Evolutionary conservation across 2,113 vertebrate species (phyloP).

Genomic region (human (Homo sapiens)): DNA sequence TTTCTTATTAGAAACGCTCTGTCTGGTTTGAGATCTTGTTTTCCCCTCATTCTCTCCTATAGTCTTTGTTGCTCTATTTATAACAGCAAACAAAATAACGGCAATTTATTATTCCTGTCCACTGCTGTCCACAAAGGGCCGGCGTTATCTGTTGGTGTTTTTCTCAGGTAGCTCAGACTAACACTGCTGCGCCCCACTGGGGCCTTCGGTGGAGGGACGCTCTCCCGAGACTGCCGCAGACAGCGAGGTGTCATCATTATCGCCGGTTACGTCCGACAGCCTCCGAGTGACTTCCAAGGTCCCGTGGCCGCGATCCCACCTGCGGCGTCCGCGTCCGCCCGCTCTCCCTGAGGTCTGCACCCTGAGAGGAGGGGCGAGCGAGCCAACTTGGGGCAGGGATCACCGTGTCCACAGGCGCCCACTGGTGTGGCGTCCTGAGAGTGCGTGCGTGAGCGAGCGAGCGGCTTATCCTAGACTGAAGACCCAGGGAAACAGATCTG

Average conservation of each 20-base stretch:
- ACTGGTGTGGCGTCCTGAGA: background rate
- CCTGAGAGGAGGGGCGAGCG: too few species aligned
- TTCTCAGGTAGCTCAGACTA: constrained; percentile 50
- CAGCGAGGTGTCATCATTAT: background rate
- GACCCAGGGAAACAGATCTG: background rate
- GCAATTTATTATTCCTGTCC: background rate
- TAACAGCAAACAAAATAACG: constrained; percentile 1
- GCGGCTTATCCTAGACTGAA: background rate
- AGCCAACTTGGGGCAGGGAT: background rate
- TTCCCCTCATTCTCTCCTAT: background rate
- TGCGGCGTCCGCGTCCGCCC: background rate
- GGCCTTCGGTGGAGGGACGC: background rate
- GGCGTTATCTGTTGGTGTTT: constrained; percentile 17
- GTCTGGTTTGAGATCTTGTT: background rate
- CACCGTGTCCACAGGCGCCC: background rate
- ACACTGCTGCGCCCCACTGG: background rate
- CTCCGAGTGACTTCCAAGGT: background rate
- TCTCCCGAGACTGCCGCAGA: background rate
- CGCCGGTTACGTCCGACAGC: background rate
- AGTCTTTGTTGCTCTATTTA: background rate
- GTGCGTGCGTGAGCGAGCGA: rapidly evolving
- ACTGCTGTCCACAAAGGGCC: background rate
- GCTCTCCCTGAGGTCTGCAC: background rate
- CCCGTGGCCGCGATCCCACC: background rate
- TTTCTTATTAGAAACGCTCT: background rate